Base-by-base conservation (phyloP, 2,888 invertebrate species). In the Biston stratarius region DNA sequence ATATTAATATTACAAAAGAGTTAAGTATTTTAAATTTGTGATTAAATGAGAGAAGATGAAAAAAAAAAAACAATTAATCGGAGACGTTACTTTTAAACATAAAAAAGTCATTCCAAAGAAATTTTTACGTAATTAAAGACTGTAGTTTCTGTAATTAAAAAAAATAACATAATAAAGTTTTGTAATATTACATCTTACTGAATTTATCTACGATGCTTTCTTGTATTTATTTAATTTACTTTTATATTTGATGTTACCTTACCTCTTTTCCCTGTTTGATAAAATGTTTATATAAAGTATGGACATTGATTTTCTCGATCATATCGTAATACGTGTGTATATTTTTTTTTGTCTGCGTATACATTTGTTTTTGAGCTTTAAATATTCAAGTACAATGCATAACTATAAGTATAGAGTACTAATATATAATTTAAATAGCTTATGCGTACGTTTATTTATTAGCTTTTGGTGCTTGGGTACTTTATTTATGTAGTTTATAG, bases 381-480 rank as follows among this genome's bases (percentile, higher is more conserved):
- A 91, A 85, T 74, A 85, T 82, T 76, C 83, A 74, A 92, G 93
- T 93, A 93, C 92, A 92, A 91, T 86, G 83, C 81, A 83, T 67
- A 51, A 56, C 12, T 56, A 49, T 70, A 69, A 72, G 71, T 70
- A 73, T 85, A 81, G 77, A 78, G 77, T 64, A 83, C 77, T 88
- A 90, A 88, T 86, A 89, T 91, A 87, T 68, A 33, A 52, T 88
- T 82, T 68, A 78, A 83, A 80, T 81, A 82, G 86, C 78, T 83
- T 85, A 83, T 73, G 76, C 80, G 69, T 81, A 82, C 82, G 80
- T 87, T 87, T 88, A 86, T 90, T 88, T 88, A 86, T 86, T 84
- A 77, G 89, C 87, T 89, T 45, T 79, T 82, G 93, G 92, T 92
- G 92, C 89, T 90, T 91, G 90, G 92, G 91, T 90, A 87, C 81